These are phyloP conservation scores for Clistopyga incitator DNA, from an alignment of 2,888 invertebrate genomes.

Conservation along the genomic window DNA sequence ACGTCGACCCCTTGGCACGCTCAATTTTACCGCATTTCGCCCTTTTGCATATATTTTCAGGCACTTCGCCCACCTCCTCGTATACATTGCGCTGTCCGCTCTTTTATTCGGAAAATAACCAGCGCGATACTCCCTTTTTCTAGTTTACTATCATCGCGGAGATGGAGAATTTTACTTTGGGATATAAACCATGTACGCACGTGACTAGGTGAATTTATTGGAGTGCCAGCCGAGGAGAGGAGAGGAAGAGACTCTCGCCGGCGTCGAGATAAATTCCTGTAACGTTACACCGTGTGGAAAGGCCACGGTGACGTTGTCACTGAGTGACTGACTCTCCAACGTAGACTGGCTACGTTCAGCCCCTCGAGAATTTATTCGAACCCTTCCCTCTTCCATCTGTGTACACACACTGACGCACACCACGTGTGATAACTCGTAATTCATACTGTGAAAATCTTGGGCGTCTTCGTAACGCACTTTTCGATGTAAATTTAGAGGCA, in stretches of 20 bases:
- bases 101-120: slow-evolving; percentile 33
- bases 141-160: background rate
- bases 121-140: background rate
- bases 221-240: slow-evolving; percentile 7
- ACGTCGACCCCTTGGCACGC: slow-evolving; percentile 3
- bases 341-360: background rate
- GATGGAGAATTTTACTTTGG: slow-evolving; percentile 22
- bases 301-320: slow-evolving; percentile 7
- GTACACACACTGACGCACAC: slow-evolving; percentile 14
- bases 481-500: slow-evolving; percentile 29
- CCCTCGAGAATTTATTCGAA: slow-evolving; percentile 36
- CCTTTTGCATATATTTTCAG: slow-evolving; percentile 31
- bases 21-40: slow-evolving; percentile 37
- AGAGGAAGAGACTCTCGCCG: background rate
- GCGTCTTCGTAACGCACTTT: slow-evolving; percentile 16
- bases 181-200: slow-evolving; percentile 47
- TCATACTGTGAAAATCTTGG: slow-evolving; percentile 30
- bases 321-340: background rate
- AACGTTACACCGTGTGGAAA: slow-evolving; percentile 15
- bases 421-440: slow-evolving; percentile 47
- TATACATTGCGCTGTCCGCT: slow-evolving; percentile 13
- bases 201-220: slow-evolving; percentile 49
- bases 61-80: background rate
- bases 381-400: background rate
- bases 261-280: slow-evolving; percentile 48